These are phyloP conservation scores for Oppia nitens DNA, from an alignment of 1,140 invertebrate species.

Conservation along the genomic window DNA sequence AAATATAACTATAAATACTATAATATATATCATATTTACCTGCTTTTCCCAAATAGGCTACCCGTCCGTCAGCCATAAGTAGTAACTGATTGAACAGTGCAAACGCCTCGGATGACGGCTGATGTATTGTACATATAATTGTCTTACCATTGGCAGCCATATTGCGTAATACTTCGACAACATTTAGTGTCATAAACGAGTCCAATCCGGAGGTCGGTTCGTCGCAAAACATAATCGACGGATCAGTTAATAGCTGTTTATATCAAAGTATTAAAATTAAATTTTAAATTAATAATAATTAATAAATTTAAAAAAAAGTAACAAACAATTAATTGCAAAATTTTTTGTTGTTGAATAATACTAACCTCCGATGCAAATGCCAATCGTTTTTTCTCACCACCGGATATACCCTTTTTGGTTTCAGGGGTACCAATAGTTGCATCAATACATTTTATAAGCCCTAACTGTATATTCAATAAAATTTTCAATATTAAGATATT, in stretches of 20 bases:
- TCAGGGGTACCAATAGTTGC: no score
- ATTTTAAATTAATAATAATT: no score
- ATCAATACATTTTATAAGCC: no score
- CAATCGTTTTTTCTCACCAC: no score
- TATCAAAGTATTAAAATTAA: no score
- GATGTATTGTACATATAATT: constrained; percentile 84
- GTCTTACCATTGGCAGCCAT: constrained; percentile 71
- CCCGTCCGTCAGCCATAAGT: constrained; percentile 75
- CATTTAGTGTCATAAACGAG: constrained; percentile 76
- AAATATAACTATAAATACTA: not conserved
- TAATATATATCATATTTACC: constrained; percentile 25
- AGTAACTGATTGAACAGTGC: constrained; percentile 77
- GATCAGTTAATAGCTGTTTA: no score
- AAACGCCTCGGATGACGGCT: constrained; percentile 84
- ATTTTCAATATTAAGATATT: no score
- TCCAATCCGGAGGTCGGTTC: constrained; percentile 88
- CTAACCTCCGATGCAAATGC: no score
- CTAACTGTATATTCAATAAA: no score
- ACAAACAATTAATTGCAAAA: not conserved
- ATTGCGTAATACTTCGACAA: constrained; percentile 55
- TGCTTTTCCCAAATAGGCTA: constrained; percentile 70
- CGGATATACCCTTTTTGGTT: no score
- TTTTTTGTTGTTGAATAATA: not conserved
- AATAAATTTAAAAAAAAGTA: no score
- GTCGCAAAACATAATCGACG: no score